Conservation (phyloP, 2,113 vertebrate genomes). For the Leptosomus discolor region DNA sequence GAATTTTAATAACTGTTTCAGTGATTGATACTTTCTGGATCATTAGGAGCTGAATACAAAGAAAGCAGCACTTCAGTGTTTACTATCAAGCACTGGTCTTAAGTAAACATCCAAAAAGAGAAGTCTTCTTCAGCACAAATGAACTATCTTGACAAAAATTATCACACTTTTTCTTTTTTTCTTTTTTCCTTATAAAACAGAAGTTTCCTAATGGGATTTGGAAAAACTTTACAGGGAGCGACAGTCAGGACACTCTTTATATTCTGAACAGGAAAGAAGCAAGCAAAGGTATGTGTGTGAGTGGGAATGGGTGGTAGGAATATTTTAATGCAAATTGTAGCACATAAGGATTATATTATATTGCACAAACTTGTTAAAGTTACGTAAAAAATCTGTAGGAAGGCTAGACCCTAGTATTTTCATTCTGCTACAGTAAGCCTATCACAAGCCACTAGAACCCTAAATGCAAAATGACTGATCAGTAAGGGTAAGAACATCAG, state of each 20-base stretch:
- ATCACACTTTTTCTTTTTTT: not conserved
- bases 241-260: not conserved
- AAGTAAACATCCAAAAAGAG: not conserved
- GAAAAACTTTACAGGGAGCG: not conserved
- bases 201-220: not conserved
- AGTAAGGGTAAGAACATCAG: not conserved
- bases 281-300: not conserved
- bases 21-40: not conserved
- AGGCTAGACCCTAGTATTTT: not conserved
- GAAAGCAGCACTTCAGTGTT: not conserved
- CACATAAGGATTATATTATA: not conserved
- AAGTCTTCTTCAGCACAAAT: not conserved
- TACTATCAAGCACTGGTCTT: not conserved
- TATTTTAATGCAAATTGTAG: not conserved
- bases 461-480: not conserved
- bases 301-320: rapidly evolving
- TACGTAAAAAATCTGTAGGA: not conserved
- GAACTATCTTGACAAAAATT: not conserved
- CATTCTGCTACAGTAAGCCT: not conserved
- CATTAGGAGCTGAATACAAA: not conserved
- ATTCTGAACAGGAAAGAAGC: not conserved
- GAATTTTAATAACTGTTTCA: conserved; percentile 52
- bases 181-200: not conserved
- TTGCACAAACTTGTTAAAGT: not conserved
- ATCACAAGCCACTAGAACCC: not conserved